Base-by-base conservation (phyloP, 2,113 vertebrate genomes). In the Cheirogaleus medius region DNA sequence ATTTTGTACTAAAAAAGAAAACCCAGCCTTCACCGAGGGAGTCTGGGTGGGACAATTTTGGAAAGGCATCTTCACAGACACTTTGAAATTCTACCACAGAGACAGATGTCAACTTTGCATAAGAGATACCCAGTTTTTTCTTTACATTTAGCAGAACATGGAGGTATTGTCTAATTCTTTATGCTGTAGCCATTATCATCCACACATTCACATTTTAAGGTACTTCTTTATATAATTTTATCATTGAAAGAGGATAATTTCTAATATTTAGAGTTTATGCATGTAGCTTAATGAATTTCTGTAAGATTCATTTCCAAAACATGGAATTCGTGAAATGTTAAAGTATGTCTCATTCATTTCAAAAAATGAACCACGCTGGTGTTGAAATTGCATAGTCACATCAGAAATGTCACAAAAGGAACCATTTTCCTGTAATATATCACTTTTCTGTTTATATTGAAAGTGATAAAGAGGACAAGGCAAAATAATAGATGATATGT, bases 401-500 rank as follows among this genome's bases (percentile, higher is more conserved):
- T 96, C 92, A 87, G 95, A 98, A 98, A 98, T 98, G 97, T 91
- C 98, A 98, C 88, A 83, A 88, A 97, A 44, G n/a, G 92, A 94
- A 49, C 76, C 96, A 92, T 96, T 98, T 97, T 94, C 96, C 93
- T 89, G 85, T 64, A 96, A 98, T 98, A 90, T 18, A 98, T 98
- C 98, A 98, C 78, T 98, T 95, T 95, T 98, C 94, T 98, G 88
- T 98, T 98, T 97, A 97, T 97, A 97, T 95, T 97, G 96, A 98
- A 98, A 97, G 93, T 93, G 97, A 97, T 98, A 97, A 98, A 98
- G 96, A 98, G 83, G 64, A 27, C 14, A 8, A 73, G 64, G 88
- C 96, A 98, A 98, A 97, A 98, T 97, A 99, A 98, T 98, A 98
- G 94, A 98, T 97, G 42, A 91, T 87, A 86, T 60, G 82, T 63